Evolutionary conservation across 1,140 invertebrate species (phyloP).

Genomic region (Microplitis mediator): DNA sequence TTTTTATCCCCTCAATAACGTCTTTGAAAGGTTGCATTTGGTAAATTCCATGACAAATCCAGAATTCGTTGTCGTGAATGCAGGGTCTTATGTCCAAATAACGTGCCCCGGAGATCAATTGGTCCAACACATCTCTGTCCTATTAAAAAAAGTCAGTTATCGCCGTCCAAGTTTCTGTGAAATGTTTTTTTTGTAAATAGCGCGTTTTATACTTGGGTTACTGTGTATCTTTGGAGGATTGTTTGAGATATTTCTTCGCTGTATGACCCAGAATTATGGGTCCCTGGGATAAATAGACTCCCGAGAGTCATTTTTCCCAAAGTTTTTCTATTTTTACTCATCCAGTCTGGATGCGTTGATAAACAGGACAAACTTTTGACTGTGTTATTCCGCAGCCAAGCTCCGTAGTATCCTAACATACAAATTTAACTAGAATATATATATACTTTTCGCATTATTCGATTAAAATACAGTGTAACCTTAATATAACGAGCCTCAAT

Average conservation of each 20-base stretch:
- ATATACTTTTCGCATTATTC: no score
- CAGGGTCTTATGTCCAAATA: slow-evolving; percentile 9
- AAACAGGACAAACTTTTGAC: neutral
- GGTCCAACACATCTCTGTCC: neutral
- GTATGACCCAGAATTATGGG: slow-evolving; percentile 10
- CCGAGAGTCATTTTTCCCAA: neutral
- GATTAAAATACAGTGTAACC: no score
- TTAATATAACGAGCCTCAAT: no score
- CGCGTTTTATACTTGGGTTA: neutral
- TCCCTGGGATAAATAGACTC: slow-evolving; percentile 6
- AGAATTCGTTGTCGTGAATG: neutral
- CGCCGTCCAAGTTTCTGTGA: no score
- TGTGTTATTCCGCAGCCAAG: neutral
- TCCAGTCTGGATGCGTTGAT: slow-evolving; percentile 1
- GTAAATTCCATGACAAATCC: neutral
- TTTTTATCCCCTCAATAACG: neutral
- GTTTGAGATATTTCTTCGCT: neutral
- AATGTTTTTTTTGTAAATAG: neutral
- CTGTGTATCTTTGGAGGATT: neutral
- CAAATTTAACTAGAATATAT: no score
- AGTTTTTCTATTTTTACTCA: neutral
- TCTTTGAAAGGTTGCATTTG: neutral
- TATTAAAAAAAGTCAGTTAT: neutral
- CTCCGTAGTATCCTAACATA: neutral
- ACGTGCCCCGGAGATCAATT: slow-evolving; percentile 6